phyloP scores from a whole-genome alignment of 2,888 invertebrate species.

The Aphodius granarius region DNA sequence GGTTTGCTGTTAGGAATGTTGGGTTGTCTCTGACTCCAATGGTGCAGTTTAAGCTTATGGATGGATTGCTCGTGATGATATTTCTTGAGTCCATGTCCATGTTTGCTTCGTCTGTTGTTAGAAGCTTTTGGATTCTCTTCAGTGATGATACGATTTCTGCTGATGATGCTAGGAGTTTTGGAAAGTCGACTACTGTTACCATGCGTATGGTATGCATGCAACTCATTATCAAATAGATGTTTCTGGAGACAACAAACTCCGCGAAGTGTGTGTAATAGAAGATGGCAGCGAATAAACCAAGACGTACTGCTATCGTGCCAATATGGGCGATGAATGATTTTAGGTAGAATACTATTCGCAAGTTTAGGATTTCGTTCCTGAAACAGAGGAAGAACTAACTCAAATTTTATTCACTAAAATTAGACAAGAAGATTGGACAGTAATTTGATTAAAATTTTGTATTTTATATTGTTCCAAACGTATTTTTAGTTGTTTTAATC shows the following conservation, averaged over 20 bases:
- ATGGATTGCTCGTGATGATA: constrained; percentile 18
- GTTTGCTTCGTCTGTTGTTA: constrained; percentile 52
- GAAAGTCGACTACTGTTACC: constrained; percentile 87
- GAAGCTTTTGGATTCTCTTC: constrained; percentile 65
- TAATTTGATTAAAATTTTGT: no score
- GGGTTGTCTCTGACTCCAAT: constrained; percentile 26
- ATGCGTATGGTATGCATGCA: constrained; percentile 85
- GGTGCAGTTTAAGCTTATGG: constrained; percentile 18
- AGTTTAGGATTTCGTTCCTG: constrained; percentile 66
- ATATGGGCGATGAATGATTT: constrained; percentile 41
- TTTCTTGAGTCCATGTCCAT: background rate
- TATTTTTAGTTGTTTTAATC: no score
- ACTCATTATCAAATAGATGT: constrained; percentile 84
- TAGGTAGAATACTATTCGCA: constrained; percentile 44
- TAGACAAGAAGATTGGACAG: no score
- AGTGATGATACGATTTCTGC: constrained; percentile 79
- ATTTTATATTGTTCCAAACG: no score
- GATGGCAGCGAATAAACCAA: constrained; percentile 48
- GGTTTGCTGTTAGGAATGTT: constrained; percentile 52
- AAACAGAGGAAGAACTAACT: no score
- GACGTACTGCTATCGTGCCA: constrained; percentile 42
- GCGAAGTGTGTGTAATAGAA: constrained; percentile 51
- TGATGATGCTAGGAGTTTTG: constrained; percentile 78
- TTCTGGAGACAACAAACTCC: constrained; percentile 74
- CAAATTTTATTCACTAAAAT: no score